Percentiles rank a stretch among this genome's conserved stretches.
phyloP scores from a whole-genome alignment of 2,797 vertebrate genomes.

The Siniperca scherzeri region DNA sequence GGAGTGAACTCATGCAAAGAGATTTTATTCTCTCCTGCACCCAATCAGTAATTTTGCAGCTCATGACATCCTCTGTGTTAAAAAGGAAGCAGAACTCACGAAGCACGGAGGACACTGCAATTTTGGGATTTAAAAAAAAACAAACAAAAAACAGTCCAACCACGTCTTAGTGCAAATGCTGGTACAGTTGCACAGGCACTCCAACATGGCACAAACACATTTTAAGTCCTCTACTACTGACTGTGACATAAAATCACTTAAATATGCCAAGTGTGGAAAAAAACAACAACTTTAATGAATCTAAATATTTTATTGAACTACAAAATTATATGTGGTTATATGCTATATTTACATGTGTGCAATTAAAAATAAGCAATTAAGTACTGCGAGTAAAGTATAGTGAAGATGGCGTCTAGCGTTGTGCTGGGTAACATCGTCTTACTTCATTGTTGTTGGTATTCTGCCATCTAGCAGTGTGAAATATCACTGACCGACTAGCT shows the following conservation, averaged over 20 bases:
- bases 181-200: not conserved
- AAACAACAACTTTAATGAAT: not conserved
- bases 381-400: too few relatives aligned
- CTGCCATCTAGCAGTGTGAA: not conserved
- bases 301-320: not conserved
- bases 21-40: conserved; percentile 21
- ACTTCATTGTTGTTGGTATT: not conserved
- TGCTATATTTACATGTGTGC: too few relatives aligned
- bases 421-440: not conserved
- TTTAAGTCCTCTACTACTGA: not conserved
- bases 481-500: not conserved
- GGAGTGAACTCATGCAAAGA: conserved; percentile 21
- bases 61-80: conserved; percentile 25
- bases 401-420: not conserved
- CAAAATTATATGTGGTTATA: not conserved
- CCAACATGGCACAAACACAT: conserved; percentile 2
- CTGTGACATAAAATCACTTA: not conserved
- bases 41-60: conserved; percentile 16
- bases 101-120: conserved; percentile 18
- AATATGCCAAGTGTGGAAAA: not conserved
- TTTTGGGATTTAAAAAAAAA: conserved; percentile 18
- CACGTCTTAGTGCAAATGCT: not conserved
- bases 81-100: conserved; percentile 31
- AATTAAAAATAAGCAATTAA: not conserved
- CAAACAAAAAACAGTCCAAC: not conserved